Evolutionary conservation across 2,888 invertebrate species (phyloP).

Genomic region (Aplocera efformata): DNA sequence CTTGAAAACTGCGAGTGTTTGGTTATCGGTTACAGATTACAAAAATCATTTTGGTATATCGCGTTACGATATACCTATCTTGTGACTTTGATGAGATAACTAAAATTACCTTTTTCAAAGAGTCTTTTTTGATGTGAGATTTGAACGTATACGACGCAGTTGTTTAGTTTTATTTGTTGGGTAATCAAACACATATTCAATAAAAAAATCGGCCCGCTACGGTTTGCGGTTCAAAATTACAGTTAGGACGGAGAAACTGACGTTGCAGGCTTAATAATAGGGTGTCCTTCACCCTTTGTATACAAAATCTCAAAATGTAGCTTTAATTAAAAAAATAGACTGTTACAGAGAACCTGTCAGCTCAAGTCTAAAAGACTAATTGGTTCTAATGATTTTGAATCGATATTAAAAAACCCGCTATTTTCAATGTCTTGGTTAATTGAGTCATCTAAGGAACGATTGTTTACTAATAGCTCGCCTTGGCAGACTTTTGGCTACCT

Average conservation of each 20-base stretch:
- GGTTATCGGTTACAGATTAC: constrained; percentile 68
- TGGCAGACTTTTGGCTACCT: constrained; percentile 35
- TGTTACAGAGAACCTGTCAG: no score
- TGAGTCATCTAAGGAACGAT: constrained; percentile 27
- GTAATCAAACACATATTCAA: no score
- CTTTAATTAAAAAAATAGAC: no score
- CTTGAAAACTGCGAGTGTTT: constrained; percentile 58
- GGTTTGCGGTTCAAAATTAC: no score
- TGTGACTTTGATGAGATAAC: constrained; percentile 35
- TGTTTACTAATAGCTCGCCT: constrained; percentile 34
- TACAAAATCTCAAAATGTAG: no score
- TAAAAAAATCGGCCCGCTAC: no score
- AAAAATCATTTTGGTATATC: constrained; percentile 36
- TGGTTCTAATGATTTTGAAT: not conserved
- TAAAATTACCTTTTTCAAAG: constrained; percentile 1
- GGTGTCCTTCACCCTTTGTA: no score
- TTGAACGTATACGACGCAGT: no score
- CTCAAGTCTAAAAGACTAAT: not conserved
- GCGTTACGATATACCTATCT: constrained; percentile 18
- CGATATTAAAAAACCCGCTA: not conserved
- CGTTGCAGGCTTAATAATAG: no score
- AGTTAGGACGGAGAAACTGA: no score
- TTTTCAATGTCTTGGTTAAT: constrained; percentile 7
- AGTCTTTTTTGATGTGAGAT: no score
- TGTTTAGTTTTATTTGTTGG: no score